Conservation (phyloP, 2,113 vertebrate genomes). For the Synodontis membranacea region DNA sequence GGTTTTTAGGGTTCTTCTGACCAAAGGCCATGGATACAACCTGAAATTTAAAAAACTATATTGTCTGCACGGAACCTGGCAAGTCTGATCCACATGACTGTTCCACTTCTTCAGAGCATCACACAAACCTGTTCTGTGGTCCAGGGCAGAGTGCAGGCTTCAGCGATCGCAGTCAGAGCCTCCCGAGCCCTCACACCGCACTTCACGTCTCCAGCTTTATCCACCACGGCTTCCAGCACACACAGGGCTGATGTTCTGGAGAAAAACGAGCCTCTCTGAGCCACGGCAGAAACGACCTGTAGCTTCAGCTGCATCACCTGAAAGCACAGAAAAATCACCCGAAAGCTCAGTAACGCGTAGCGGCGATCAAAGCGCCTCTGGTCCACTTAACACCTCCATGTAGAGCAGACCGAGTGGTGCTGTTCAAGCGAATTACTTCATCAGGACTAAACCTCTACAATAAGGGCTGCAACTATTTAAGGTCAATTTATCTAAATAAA, state of each 20-base stretch:
- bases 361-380: background rate
- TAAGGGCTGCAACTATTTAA: no score
- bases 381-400: background rate
- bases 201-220: slow-evolving; percentile 94
- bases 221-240: slow-evolving; percentile 91
- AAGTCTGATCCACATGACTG: background rate
- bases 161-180: slow-evolving; percentile 88
- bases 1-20: slow-evolving; percentile 99
- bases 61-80: background rate
- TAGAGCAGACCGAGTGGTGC: background rate
- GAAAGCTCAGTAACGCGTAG: no score
- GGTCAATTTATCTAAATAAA: no score
- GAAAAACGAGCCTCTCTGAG: slow-evolving; percentile 88
- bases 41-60: slow-evolving; percentile 61
- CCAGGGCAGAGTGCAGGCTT: slow-evolving; percentile 88
- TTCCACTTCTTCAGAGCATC: rapidly evolving
- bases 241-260: slow-evolving; percentile 90
- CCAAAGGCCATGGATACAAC: slow-evolving; percentile 89
- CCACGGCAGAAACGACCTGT: slow-evolving; percentile 81
- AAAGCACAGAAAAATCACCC: background rate
- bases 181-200: slow-evolving; percentile 92
- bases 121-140: slow-evolving; percentile 91
- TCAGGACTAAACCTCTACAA: no score
- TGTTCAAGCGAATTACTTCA: background rate
- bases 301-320: slow-evolving; percentile 99